Percentiles rank a stretch among this genome's conserved stretches.
Conservation (phyloP, 92 coral and sea anemone species). For the Zoanthus solanderi region DNA sequence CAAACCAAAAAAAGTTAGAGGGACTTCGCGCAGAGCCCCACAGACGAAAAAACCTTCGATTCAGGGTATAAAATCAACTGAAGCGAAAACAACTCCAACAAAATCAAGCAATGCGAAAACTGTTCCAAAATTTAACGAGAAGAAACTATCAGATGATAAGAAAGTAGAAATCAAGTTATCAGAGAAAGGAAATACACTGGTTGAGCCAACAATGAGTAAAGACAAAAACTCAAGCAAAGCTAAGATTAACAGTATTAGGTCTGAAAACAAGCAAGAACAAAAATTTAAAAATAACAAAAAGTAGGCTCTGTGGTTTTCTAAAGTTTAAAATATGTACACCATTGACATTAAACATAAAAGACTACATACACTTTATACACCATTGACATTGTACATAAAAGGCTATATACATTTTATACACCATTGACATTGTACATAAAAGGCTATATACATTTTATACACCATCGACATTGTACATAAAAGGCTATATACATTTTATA, state of each 20-base stretch:
- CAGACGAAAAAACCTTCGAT: constrained; percentile 11
- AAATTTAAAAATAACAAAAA: neutral
- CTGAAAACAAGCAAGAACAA: neutral
- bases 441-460: too few species aligned
- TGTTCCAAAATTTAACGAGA: constrained; percentile 5
- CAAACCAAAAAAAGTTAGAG: neutral
- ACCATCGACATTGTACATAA: too few species aligned
- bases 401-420: too few species aligned
- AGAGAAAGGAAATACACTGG: neutral
- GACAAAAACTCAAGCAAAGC: neutral
- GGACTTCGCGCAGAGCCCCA: constrained; percentile 10
- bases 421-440: too few species aligned
- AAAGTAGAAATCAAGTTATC: neutral
- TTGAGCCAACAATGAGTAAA: neutral
- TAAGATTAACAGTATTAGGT: neutral
- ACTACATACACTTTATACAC: neutral
- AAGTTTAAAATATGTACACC: neutral
- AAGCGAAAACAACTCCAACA: neutral
- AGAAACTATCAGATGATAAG: neutral
- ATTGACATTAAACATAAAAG: neutral
- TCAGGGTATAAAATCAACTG: constrained; percentile 6
- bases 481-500: too few species aligned
- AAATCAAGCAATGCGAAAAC: constrained; percentile 18
- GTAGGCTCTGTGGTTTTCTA: neutral
- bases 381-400: too few species aligned